Evolutionary conservation across 2,888 invertebrate species (phyloP).

Genomic region (Horisme vitalbata): DNA sequence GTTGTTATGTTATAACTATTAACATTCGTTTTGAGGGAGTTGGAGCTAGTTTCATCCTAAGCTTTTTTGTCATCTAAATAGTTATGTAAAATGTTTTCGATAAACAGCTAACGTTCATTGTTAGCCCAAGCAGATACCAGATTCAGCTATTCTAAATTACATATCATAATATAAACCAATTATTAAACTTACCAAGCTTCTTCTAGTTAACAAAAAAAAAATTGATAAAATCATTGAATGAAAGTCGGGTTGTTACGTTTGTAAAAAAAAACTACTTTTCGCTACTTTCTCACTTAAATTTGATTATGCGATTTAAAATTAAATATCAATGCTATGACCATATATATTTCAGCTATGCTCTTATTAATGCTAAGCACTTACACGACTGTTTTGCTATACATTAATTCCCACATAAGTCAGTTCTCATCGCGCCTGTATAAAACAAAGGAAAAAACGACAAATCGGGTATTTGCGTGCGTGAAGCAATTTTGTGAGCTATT

Average conservation of each 20-base stretch:
- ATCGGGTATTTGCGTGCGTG: conserved; percentile 60
- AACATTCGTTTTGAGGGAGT: too few species aligned
- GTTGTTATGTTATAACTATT: too few species aligned
- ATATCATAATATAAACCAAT: too few species aligned
- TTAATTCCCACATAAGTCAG: conserved; percentile 18
- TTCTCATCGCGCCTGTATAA: conserved; percentile 32
- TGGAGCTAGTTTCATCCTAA: too few species aligned
- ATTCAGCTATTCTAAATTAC: too few species aligned
- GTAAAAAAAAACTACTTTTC: too few species aligned
- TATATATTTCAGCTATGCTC: conserved; percentile 13
- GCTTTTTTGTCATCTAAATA: conserved; percentile 1
- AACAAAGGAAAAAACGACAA: conserved; percentile 51
- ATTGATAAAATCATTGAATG: background rate
- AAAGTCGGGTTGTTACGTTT: too few species aligned
- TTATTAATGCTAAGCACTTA: conserved; percentile 13
- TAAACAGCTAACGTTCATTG: conserved; percentile 4
- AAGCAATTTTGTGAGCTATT: conserved; percentile 58
- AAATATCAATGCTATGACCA: background rate
- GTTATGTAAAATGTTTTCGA: conserved; percentile 4
- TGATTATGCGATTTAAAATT: background rate
- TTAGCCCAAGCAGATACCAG: background rate
- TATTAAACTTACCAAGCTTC: too few species aligned
- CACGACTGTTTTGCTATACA: conserved; percentile 19
- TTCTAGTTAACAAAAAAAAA: too few species aligned
- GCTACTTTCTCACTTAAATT: too few species aligned